These are phyloP conservation scores for Carlito syrichta DNA, from an alignment of 2,113 vertebrate species.

Conservation along the genomic window DNA sequence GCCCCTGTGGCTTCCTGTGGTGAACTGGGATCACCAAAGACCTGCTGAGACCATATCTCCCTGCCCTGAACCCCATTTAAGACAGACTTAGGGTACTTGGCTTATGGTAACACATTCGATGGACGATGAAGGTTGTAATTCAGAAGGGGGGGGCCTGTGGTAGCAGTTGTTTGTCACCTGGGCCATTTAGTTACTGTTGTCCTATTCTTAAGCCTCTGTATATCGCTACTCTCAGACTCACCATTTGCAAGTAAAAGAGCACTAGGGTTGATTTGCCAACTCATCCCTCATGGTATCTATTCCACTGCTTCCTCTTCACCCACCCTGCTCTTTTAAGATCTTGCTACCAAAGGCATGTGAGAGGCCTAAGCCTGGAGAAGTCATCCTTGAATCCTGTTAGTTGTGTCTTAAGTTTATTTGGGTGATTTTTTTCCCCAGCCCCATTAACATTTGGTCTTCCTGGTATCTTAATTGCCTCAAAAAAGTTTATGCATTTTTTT, in stretches of 20 bases:
- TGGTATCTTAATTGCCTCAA: not conserved
- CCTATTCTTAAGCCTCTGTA: not conserved
- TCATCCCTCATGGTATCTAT: not conserved
- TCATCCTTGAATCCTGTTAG: not conserved
- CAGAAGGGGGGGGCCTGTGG: not conserved
- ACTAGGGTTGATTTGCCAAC: not conserved
- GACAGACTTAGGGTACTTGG: not conserved
- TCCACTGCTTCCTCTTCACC: not conserved
- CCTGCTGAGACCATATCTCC: not conserved
- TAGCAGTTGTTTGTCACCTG: not conserved
- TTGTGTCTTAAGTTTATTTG: constrained; percentile 41
- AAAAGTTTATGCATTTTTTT: constrained; percentile 8
- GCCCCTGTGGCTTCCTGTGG: not conserved
- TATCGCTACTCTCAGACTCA: not conserved
- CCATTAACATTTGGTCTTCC: not conserved
- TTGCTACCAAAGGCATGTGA: not conserved
- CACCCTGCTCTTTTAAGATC: not conserved
- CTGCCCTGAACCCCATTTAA: not conserved
- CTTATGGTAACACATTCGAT: not conserved
- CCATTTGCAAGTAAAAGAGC: not conserved
- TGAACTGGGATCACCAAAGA: not conserved
- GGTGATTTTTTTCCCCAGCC: not conserved
- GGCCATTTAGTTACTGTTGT: not conserved
- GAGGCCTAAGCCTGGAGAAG: not conserved
- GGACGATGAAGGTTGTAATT: not conserved